These are phyloP conservation scores for Mormyrops attenuatus DNA, from an alignment of 2,797 vertebrate genomes.

Conservation along the genomic window DNA sequence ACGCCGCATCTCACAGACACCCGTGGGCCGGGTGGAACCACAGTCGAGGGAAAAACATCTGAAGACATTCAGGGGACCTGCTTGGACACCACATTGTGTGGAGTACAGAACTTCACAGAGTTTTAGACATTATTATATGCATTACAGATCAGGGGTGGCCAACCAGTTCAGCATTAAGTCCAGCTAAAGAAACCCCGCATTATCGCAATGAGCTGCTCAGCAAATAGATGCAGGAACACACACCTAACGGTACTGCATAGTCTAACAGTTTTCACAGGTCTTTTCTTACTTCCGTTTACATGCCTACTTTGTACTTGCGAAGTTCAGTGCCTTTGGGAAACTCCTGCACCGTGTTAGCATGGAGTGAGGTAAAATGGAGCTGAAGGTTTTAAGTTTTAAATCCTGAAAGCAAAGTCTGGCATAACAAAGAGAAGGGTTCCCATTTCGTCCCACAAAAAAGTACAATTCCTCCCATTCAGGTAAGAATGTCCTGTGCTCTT, in stretches of 20 bases:
- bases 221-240: too few species aligned
- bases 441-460: background rate
- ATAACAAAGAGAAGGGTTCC: background rate
- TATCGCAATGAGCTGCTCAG: background rate
- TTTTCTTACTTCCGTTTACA: background rate
- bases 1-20: slow-evolving; percentile 21
- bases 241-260: too few species aligned
- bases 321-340: background rate
- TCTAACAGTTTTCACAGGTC: too few species aligned
- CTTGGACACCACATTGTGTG: background rate
- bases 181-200: background rate
- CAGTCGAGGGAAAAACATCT: background rate
- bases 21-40: background rate
- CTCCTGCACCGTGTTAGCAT: background rate
- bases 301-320: background rate
- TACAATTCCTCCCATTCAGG: background rate
- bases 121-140: background rate
- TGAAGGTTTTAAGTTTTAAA: background rate
- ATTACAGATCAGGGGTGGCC: background rate
- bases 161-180: background rate
- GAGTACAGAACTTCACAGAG: background rate
- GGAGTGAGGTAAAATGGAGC: background rate
- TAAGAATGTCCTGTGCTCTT: background rate
- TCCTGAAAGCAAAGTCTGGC: background rate
- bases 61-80: background rate